Base-by-base conservation (phyloP, 2,113 vertebrate species). In the Varanus komodoensis region DNA sequence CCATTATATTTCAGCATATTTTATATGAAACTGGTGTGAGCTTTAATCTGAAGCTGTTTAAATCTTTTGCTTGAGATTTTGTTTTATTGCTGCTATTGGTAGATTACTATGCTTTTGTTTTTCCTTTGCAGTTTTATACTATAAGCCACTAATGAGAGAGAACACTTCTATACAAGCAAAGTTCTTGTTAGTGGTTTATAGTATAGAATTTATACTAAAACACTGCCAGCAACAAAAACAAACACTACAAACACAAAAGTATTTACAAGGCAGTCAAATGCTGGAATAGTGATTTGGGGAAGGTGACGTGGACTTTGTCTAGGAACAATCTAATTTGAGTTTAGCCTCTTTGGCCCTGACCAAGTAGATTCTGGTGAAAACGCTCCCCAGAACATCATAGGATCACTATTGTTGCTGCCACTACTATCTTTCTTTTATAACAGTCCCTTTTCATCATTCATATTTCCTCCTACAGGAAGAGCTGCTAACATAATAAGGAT, bases 311-410 rank as follows among this genome's bases (percentile, higher is more conserved):
- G 74, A 88, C 68, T 57, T 15, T 8, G 19, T 12, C 48, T 90
- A 38, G 15, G 29, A 27, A 9, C 23, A 3, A 32, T 8, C 23
- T 7, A 44, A 69, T 44, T n/a, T 78, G 8, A 57, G 7, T 23
- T 6, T 21, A 38, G 32, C 6, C 32, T 34, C 88, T 80, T 69
- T 84, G 48, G 52, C 92, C 86, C 78, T 87, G 69, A 88, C 25
- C 38, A 68, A 78, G 44, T 9, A 78, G 61, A 67, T 17, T 17
- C 27, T 68, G 32, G 44, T 52, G 6, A 48, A 23, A 29, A 52
- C 78, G 6, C 64, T 73, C 38, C 29, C 11, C 34, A 84, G 19
- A 23, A 32, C n/a, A 84, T n/a, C 84, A 87, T 15, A 23, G 34
- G 52, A 44, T 14, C 75, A 54, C 17, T 50, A 27, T 19, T 64